A percentile compares a stretch with the other conserved stretches of the same genome.
phyloP scores from a whole-genome alignment of 2,113 vertebrate species.

The Genyomyrus donnyi region DNA sequence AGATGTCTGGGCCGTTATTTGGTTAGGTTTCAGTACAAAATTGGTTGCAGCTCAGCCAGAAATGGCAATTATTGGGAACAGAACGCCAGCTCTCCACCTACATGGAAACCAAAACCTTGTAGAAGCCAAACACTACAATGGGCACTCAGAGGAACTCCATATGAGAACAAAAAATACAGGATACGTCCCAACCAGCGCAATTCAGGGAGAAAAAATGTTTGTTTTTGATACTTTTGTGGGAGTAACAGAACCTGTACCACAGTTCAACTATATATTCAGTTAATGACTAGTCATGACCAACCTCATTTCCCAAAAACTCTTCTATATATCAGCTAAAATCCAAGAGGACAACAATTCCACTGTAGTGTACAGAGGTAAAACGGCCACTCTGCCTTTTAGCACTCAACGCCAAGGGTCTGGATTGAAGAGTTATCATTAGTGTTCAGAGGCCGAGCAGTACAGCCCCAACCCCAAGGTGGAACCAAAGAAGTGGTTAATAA shows the following conservation, averaged over 20 bases:
- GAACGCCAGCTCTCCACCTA: neutral
- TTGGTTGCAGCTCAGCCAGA: neutral
- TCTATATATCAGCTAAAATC: neutral
- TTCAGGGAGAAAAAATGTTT: neutral
- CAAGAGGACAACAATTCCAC: neutral
- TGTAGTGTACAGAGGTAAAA: constrained; percentile 30
- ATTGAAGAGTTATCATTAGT: constrained; percentile 44
- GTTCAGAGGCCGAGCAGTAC: constrained; percentile 33
- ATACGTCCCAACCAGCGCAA: neutral
- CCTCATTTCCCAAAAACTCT: neutral
- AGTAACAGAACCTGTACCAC: neutral
- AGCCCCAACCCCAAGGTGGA: constrained; percentile 24
- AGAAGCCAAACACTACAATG: neutral
- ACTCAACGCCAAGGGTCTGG: constrained; percentile 38
- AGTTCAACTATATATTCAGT: neutral
- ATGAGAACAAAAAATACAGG: neutral
- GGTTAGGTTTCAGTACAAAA: neutral
- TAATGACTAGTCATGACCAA: neutral
- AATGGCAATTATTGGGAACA: neutral
- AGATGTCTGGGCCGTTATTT: neutral
- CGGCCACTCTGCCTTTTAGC: constrained; percentile 30
- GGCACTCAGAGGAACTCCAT: neutral
- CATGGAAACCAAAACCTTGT: neutral
- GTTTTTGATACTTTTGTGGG: neutral
- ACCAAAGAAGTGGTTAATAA: constrained; percentile 50